Evolutionary conservation across 2,113 vertebrate genomes (phyloP), one percentile per base, ranked within the genome.

Genomic region (Marmota flaviventris): DNA sequence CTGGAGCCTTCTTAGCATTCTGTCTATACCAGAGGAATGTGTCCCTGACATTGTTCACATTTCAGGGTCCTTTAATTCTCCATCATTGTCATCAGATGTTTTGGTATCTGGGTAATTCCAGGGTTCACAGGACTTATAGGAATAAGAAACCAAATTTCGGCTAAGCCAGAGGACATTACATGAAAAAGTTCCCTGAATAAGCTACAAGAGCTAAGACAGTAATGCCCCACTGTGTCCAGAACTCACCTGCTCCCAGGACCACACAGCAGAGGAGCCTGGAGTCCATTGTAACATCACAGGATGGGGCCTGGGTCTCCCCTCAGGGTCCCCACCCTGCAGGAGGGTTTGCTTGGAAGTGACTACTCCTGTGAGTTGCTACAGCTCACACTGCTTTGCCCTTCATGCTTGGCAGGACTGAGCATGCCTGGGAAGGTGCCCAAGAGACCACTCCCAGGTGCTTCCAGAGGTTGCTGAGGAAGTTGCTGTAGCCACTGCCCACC

Each of bases 71-170:
- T 73, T 2, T 63, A 79, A 34, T 2, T 56, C 0, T 39, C 72
- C 5, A 1, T 42, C 9, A 0, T 32, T 20, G 51, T 34, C 32
- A 97, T 72, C 63, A 95, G 63, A 25, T 61, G 8, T 69, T 61
- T 94, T 9, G 58, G 79, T 12, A 0, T 90, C 92, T 98, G 98
- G 9, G 18, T 89, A 39, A 97, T 22, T 69, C 25, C 77, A 16
- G 72, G 10, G 5, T 79, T 39, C 27, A 24, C 16, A 1, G 61
- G 25, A 12, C 37, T 90, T 93, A 14, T 45, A 65, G 10, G 17
- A 81, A 10, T 20, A 20, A 76, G 70, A 89, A 56, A 34, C 8
- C 25, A n/a, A 25, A 51, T 45, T 45, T 18, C 90, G 8, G 22
- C 48, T 29, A 17, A 76, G 37, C 12, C 1, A 56, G 3, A 20